phyloP scores from a whole-genome alignment of 2,113 vertebrate species.

The Solenodon paradoxus region DNA sequence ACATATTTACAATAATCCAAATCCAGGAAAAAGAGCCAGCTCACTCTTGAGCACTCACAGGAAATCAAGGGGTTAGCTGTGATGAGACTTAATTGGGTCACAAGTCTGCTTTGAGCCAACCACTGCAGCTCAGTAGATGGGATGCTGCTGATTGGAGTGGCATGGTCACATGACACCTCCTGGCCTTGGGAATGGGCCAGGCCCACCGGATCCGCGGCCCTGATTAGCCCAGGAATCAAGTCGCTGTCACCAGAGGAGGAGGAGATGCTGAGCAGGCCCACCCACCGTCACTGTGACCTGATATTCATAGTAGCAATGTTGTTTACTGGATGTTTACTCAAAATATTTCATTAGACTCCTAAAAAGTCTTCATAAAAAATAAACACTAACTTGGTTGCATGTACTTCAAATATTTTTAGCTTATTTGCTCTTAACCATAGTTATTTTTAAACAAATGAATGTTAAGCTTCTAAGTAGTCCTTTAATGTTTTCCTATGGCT shows the following conservation, averaged over 20 bases:
- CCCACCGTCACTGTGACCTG: rapidly evolving
- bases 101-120: background rate
- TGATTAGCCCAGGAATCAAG: background rate
- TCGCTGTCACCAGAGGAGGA: no score
- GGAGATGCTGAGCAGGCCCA: rapidly evolving
- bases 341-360: rapidly evolving
- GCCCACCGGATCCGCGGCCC: rapidly evolving
- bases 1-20: background rate
- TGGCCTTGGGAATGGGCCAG: rapidly evolving
- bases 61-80: background rate
- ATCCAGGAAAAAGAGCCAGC: background rate
- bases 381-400: background rate
- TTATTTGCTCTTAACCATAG: background rate
- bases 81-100: background rate
- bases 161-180: background rate
- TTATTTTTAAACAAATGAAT: background rate
- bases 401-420: background rate
- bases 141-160: background rate
- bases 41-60: background rate
- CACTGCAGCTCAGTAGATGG: background rate
- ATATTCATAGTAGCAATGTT: rapidly evolving
- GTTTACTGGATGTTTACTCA: background rate
- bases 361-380: background rate
- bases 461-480: background rate
- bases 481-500: background rate